A percentile compares a stretch with the other conserved stretches of the same genome.
These are phyloP conservation scores for Ictidomys tridecemlineatus DNA, from an alignment of 2,113 vertebrate species.

Conservation along the genomic window DNA sequence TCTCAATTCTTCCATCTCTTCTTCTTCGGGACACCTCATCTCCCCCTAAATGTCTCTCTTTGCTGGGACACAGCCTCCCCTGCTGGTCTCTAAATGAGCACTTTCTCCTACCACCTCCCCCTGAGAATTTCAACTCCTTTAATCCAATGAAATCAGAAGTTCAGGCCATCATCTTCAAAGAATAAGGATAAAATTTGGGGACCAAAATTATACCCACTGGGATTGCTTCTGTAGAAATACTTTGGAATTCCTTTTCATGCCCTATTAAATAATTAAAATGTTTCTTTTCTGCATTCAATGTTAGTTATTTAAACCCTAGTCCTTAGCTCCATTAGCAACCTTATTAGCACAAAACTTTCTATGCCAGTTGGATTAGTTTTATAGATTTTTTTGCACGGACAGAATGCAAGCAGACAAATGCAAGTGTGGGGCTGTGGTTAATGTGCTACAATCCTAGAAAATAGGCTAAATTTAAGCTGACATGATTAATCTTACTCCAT, in stretches of 20 bases:
- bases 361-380: slow-evolving; percentile 76
- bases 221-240: slow-evolving; percentile 81
- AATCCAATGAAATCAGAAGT: slow-evolving; percentile 80
- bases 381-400: slow-evolving; percentile 71
- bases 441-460: background rate
- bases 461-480: slow-evolving; percentile 52
- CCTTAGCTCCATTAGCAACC: slow-evolving; percentile 79
- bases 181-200: slow-evolving; percentile 84
- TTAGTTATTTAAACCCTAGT: slow-evolving; percentile 82
- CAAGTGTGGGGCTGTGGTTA: background rate
- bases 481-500: slow-evolving; percentile 39
- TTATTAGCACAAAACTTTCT: slow-evolving; percentile 84
- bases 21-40: slow-evolving; percentile 64
- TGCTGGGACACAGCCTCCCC: slow-evolving; percentile 70
- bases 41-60: slow-evolving; percentile 60
- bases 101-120: slow-evolving; percentile 4
- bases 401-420: background rate
- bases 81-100: slow-evolving; percentile 76
- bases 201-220: slow-evolving; percentile 84
- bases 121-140: slow-evolving; percentile 74
- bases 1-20: slow-evolving; percentile 52
- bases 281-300: slow-evolving; percentile 82
- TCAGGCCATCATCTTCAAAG: slow-evolving; percentile 84
- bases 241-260: slow-evolving; percentile 85
- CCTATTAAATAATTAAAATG: slow-evolving; percentile 85